Base-by-base conservation (phyloP, 2,797 vertebrate species). In the Chelon auratus region DNA sequence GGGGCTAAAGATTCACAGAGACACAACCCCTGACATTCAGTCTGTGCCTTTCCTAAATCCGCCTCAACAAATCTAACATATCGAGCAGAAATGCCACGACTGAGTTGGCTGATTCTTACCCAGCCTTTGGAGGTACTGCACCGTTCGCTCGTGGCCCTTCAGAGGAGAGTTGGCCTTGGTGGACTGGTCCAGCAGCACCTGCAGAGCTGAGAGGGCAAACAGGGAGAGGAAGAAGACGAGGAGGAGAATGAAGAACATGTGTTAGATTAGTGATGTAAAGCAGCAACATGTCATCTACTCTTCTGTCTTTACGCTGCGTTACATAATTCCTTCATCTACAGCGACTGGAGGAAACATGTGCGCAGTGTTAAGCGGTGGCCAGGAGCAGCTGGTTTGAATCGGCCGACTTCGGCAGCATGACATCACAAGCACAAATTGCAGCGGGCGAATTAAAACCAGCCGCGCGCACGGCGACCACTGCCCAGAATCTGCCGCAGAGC, bases 101-200 rank as follows among this genome's bases (percentile, higher is more conserved):
- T n/a, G 30, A 68, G 42, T 10, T 36, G 1, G 5, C 0, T 1
- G 61, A 43, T 15, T 5, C 76, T 94, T 69, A 99, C 98, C 97
- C 52, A 99, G 93, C 87, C 97, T 96, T 64, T 99, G 98, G 58
- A 99, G 94, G 84, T 99, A 99, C 64, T 99, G 97, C 64, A 99
- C 98, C 0, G 98, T 99, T 78, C 97, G 94, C 92, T 99, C 98
- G 0, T 99, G 97, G 73, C 98, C 98, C 90, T 99, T 99, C 87
- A 99, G 92, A 2, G 98, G 98, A 0, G 98, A 99, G 89, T 99
- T 99, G 47, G 98, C 98, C 92, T 99, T 99, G 72, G 97, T 99
- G 60, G 98, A 99, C 82, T 99, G 98, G 88, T 99, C 97, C 87
- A 99, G 93, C 50, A 99, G 93, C 40, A 99, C 97, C 95, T 98